Percentiles rank a stretch among this genome's conserved stretches.
Conservation (phyloP, 1,140 invertebrate genomes). For the Triops longicaudatus region DNA sequence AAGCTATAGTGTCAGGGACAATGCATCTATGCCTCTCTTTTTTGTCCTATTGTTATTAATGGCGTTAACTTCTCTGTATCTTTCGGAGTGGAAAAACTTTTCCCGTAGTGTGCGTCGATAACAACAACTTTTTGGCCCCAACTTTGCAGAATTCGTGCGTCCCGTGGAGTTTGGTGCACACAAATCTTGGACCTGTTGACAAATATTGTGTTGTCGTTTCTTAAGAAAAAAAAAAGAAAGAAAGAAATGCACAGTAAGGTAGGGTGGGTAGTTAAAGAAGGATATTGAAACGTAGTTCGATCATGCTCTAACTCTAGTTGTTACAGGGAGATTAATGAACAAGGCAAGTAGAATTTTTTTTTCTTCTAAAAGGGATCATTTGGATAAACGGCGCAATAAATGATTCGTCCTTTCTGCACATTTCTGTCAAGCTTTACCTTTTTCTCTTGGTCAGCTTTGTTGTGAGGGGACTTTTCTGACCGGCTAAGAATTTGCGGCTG, state of each 20-base stretch:
- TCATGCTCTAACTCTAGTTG: no score
- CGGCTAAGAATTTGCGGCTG: neutral
- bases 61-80: neutral
- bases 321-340: no score
- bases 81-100: neutral
- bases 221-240: neutral
- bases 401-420: neutral
- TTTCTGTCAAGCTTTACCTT: neutral
- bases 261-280: no score
- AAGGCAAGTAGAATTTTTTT: no score
- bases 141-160: neutral
- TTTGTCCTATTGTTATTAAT: no score
- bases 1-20: no score
- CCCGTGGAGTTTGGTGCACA: neutral
- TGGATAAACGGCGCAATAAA: no score
- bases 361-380: no score
- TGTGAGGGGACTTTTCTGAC: neutral
- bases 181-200: neutral
- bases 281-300: no score
- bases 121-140: neutral
- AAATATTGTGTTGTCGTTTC: neutral
- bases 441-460: neutral
- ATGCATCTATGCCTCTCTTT: no score
- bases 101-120: neutral
- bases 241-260: neutral